Percentiles rank a stretch among this genome's conserved stretches.
Conservation (phyloP, 2,797 vertebrate species). For the Rhyacichthys aspro region DNA sequence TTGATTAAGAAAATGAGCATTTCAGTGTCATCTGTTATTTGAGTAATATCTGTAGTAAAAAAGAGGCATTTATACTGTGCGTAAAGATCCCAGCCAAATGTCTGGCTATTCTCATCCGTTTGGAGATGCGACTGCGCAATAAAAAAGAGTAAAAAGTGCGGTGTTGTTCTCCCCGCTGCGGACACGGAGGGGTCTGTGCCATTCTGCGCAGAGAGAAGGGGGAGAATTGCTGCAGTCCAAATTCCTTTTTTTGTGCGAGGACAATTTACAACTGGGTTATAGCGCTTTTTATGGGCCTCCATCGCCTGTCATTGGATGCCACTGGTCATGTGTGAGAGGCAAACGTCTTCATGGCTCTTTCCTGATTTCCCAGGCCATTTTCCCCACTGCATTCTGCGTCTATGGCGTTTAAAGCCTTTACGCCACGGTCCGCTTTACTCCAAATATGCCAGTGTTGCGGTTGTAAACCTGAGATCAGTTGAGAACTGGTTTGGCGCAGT, state of each 20-base stretch:
- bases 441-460: conserved; percentile 42
- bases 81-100: neutral
- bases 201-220: conserved; percentile 90
- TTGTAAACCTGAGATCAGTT: conserved; percentile 44
- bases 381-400: conserved; percentile 90
- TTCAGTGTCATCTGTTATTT: neutral
- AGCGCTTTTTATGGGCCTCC: conserved; percentile 98
- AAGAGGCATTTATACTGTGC: neutral
- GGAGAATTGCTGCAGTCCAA: conserved; percentile 92
- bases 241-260: conserved; percentile 98
- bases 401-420: conserved; percentile 85
- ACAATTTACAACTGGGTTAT: conserved; percentile 99
- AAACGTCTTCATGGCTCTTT: conserved; percentile 96
- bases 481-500: conserved; percentile 27
- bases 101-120: conserved; percentile 51
- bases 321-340: conserved; percentile 98
- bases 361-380: conserved; percentile 96
- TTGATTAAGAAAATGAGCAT: too few relatives aligned
- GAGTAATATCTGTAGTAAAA: neutral
- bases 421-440: conserved; percentile 85
- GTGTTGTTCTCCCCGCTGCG: conserved; percentile 32
- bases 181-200: conserved; percentile 83
- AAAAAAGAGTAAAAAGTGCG: conserved; percentile 11
- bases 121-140: conserved; percentile 26
- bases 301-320: conserved; percentile 97